Percentiles rank a stretch among this genome's conserved stretches.
phyloP scores from a whole-genome alignment of 1,140 invertebrate species.

The Steinernema khuongi region DNA sequence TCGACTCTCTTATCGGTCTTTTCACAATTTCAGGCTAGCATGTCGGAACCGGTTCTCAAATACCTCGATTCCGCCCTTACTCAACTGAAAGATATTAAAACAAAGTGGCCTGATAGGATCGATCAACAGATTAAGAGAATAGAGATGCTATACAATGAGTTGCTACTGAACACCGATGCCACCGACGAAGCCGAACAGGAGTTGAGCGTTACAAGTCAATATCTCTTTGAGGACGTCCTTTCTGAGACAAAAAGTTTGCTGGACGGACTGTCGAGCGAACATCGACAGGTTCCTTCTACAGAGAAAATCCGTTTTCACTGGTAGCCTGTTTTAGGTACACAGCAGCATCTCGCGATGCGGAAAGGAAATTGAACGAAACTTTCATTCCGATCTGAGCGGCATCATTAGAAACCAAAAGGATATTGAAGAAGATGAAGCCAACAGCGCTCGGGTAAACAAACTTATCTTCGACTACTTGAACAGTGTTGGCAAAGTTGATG shows the following conservation, averaged over 20 bases:
- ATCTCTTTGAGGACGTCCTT: background rate
- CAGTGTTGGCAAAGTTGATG: slow-evolving; percentile 41
- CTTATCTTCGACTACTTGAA: slow-evolving; percentile 50
- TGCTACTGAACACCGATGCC: background rate
- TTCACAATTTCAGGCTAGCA: background rate
- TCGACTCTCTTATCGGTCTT: background rate
- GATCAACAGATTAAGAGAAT: background rate
- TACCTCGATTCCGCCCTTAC: slow-evolving; percentile 1
- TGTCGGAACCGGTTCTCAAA: slow-evolving; percentile 6
- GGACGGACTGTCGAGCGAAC: background rate
- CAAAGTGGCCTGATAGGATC: background rate
- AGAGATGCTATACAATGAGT: background rate
- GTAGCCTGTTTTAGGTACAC: slow-evolving; percentile 31
- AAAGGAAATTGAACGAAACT: slow-evolving; percentile 39
- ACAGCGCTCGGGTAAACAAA: slow-evolving; percentile 42
- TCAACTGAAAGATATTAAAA: background rate
- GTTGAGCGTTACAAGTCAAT: background rate
- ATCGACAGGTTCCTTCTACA: background rate
- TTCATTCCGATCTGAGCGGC: slow-evolving; percentile 40
- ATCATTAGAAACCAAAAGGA: slow-evolving; percentile 47
- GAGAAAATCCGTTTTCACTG: background rate
- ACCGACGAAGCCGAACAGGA: background rate
- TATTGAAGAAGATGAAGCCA: slow-evolving; percentile 31
- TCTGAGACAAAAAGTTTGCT: background rate
- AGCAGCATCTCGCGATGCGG: slow-evolving; percentile 34